Percentiles rank a stretch among this genome's conserved stretches.
Evolutionary conservation across 2,113 vertebrate species (phyloP).

Genomic region (Pituophis catenifer): DNA sequence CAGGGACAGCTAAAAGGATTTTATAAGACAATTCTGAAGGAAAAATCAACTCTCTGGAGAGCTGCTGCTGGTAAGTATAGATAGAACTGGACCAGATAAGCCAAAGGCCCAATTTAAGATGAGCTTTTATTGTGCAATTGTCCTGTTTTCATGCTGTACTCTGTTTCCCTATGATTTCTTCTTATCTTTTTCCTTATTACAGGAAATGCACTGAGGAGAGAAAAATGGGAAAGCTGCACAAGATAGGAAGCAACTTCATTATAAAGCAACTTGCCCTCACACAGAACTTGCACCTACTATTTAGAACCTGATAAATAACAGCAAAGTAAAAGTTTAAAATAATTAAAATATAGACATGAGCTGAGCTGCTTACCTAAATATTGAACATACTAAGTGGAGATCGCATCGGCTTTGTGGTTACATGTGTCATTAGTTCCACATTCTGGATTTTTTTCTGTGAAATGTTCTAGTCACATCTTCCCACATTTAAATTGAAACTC

Average conservation of each 20-base stretch:
- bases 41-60: neutral
- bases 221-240: neutral
- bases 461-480: conserved; percentile 5
- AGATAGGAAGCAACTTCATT: neutral
- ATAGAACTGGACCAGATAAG: neutral
- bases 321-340: neutral
- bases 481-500: conserved; percentile 7
- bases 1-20: neutral
- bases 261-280: neutral
- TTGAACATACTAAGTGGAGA: neutral
- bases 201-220: neutral
- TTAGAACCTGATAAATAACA: neutral
- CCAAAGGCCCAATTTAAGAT: neutral
- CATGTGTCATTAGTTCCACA: conserved; percentile 3
- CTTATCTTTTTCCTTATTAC: neutral
- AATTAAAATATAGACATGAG: neutral
- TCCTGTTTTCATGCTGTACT: neutral
- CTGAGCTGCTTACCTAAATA: neutral
- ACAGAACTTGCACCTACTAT: neutral
- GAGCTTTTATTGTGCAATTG: neutral
- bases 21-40: neutral
- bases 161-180: neutral
- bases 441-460: neutral
- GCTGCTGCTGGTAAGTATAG: neutral
- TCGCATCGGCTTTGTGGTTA: neutral